A percentile compares a stretch with the other conserved stretches of the same genome.
phyloP scores from a whole-genome alignment of 2,888 invertebrate genomes.

The Endotricha flammealis region DNA sequence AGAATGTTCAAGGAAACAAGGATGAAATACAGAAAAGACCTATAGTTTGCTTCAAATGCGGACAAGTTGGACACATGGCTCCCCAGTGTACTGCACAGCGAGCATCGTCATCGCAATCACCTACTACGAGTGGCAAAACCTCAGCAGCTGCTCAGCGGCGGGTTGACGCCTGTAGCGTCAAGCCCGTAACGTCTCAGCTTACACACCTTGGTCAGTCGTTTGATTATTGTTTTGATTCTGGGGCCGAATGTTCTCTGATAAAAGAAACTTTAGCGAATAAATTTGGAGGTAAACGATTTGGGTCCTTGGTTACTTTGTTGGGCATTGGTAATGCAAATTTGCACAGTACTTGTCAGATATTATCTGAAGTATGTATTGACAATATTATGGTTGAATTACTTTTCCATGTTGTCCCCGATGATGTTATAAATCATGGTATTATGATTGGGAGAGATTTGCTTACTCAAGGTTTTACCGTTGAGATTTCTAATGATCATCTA shows the following conservation, averaged over 20 bases:
- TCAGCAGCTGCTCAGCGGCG: too few relatives aligned
- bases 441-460: constrained; percentile 2
- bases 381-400: too few relatives aligned
- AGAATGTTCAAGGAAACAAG: too few relatives aligned
- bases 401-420: constrained; percentile 12
- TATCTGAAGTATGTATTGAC: neutral
- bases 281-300: constrained; percentile 13
- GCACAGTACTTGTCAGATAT: constrained; percentile 10
- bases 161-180: too few relatives aligned
- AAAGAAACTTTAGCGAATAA: constrained; percentile 14
- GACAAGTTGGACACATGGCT: too few relatives aligned
- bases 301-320: constrained; percentile 10
- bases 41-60: too few relatives aligned
- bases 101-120: too few relatives aligned
- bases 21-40: too few relatives aligned
- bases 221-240: constrained; percentile 23
- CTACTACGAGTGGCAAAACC: too few relatives aligned
- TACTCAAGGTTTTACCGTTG: neutral
- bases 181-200: too few relatives aligned
- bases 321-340: constrained; percentile 12
- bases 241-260: constrained; percentile 23
- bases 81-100: too few relatives aligned
- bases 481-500: neutral
- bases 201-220: too few relatives aligned
- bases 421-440: neutral